phyloP scores from a whole-genome alignment of 2,888 invertebrate species.

The Barypeithes pellucidus region DNA sequence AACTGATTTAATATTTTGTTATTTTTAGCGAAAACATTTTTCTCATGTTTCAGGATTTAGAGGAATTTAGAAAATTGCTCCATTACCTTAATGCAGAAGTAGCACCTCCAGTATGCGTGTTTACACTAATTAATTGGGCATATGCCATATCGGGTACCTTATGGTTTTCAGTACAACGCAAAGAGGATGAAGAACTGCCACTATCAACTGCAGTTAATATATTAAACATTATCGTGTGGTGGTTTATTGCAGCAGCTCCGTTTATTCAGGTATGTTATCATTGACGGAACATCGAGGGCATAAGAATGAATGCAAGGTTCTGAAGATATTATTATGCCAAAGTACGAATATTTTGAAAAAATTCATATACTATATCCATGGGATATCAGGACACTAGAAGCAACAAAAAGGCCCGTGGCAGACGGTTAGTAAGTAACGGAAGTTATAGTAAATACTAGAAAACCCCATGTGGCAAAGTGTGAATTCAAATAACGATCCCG shows the following conservation, averaged over 20 bases:
- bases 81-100: slow-evolving; percentile 85
- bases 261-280: slow-evolving; percentile 79
- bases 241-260: slow-evolving; percentile 78
- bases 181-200: slow-evolving; percentile 74
- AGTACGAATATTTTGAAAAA: too few relatives aligned
- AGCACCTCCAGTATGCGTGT: slow-evolving; percentile 83
- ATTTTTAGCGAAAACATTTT: too few relatives aligned
- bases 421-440: too few relatives aligned
- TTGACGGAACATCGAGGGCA: not conserved
- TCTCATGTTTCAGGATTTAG: slow-evolving; percentile 77
- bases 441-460: too few relatives aligned
- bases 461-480: too few relatives aligned
- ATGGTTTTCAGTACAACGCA: slow-evolving; percentile 77
- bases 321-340: too few relatives aligned
- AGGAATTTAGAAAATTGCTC: slow-evolving; percentile 84
- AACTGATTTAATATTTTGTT: too few relatives aligned
- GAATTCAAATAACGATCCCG: too few relatives aligned
- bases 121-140: slow-evolving; percentile 82
- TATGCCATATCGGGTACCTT: slow-evolving; percentile 81
- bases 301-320: too few relatives aligned
- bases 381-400: too few relatives aligned
- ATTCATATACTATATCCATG: too few relatives aligned
- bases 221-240: slow-evolving; percentile 78
- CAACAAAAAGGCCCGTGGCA: too few relatives aligned
- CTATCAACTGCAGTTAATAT: slow-evolving; percentile 74